A percentile compares a stretch with the other conserved stretches of the same genome.
phyloP scores from a whole-genome alignment of 2,113 vertebrate genomes.

The Corythaixoides concolor region DNA sequence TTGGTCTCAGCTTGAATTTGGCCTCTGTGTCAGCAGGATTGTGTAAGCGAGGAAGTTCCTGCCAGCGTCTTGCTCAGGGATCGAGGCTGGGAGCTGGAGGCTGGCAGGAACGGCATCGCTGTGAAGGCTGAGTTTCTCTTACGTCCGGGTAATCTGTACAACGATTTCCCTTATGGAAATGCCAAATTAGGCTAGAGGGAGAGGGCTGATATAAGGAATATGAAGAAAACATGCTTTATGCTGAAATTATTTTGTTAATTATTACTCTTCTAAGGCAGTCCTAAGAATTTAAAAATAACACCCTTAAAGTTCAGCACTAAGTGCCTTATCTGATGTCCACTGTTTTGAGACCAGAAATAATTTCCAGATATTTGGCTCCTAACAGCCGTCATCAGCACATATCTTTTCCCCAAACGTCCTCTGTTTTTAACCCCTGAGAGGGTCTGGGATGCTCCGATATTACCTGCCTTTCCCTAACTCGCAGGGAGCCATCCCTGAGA shows the following conservation, averaged over 20 bases:
- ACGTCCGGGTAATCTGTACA: not conserved
- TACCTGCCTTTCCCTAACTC: not conserved
- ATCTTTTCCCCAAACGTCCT: not conserved
- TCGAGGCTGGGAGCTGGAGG: not conserved
- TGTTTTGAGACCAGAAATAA: not conserved
- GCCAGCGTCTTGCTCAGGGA: rapidly evolving
- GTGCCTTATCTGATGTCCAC: not conserved
- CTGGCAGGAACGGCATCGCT: rapidly evolving
- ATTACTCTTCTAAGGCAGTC: not conserved
- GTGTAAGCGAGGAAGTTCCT: not conserved
- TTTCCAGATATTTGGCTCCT: constrained; percentile 5
- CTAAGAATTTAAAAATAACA: not conserved
- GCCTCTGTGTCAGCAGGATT: not conserved
- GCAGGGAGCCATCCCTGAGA: not conserved
- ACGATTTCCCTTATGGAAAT: not conserved
- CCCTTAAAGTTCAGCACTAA: not conserved
- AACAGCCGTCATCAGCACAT: not conserved
- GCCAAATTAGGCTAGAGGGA: not conserved
- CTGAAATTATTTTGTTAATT: not conserved
- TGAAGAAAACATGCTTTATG: not conserved
- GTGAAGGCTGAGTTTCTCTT: not conserved
- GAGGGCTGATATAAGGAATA: not conserved
- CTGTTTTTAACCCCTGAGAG: not conserved
- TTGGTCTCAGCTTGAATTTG: not conserved
- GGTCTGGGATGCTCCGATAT: not conserved